phyloP scores from a whole-genome alignment of 2,113 vertebrate species.

The Muntiacus muntjak region DNA sequence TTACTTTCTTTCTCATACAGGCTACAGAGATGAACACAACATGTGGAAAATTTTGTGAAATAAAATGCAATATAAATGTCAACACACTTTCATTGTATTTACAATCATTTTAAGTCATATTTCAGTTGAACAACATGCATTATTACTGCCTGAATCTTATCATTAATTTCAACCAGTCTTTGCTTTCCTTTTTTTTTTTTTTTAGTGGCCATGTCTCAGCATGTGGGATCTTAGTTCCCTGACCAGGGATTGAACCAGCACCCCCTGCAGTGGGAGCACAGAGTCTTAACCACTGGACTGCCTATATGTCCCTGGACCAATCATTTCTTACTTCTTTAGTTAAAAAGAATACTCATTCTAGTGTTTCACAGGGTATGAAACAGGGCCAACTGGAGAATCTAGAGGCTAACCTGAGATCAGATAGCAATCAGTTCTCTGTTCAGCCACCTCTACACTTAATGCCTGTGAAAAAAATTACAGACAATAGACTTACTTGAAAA shows the following conservation, averaged over 20 bases:
- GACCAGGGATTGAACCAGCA: background rate
- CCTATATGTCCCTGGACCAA: background rate
- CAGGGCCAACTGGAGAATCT: background rate
- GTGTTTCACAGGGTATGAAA: background rate
- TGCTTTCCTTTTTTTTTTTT: background rate
- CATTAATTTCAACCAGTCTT: background rate
- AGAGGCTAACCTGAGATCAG: background rate
- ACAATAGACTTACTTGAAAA: background rate
- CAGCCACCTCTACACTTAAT: background rate
- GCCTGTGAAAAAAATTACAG: constrained; percentile 2
- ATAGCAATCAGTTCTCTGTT: background rate
- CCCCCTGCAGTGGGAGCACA: background rate
- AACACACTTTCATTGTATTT: background rate
- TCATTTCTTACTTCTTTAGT: background rate
- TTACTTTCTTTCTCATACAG: background rate
- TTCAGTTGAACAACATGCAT: background rate
- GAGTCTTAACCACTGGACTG: background rate
- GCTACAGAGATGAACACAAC: background rate
- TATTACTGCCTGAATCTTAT: background rate
- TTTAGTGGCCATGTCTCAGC: background rate
- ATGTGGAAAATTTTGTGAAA: background rate
- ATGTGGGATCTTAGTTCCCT: background rate
- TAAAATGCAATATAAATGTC: background rate
- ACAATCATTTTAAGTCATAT: background rate
- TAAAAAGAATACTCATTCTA: background rate